Evolutionary conservation across 2,797 vertebrate genomes (phyloP), one percentile per base, ranked within the genome.

Genomic region (Anabas testudineus): DNA sequence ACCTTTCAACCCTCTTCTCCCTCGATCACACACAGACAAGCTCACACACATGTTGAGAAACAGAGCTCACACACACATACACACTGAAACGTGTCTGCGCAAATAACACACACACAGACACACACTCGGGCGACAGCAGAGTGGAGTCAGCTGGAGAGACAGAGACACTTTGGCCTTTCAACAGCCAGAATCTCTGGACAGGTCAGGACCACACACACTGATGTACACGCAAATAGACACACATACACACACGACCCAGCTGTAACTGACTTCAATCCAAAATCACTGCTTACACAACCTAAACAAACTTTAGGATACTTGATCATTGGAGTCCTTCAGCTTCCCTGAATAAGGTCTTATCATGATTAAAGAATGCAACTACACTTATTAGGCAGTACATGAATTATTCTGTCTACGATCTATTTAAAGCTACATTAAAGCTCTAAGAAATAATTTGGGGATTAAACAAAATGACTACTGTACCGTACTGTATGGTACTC

Each of bases 141-240:
- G 90, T 89, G 85, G 87, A 91, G 92, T 93, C 92, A 93, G 91
- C 93, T 93, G 93, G 85, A 89, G 87, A 91, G 90, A 78, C 83
- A 76, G 85, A 91, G 81, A 88, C 88, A 89, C 87, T 90, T 88
- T 90, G 87, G 89, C 84, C 87, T 93, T 92, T 94, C 91, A 93
- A 91, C 88, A 86, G 86, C 74, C 80, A 89, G 71, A 76, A 87
- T 90, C 88, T 87, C 87, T 86, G 86, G 91, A 90, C 90, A 90
- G 93, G 93, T 93, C 93, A 93, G 91, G 91, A 93, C 93, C 94
- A 94, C 93, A 93, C 94, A 94, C 91, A 93, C 65, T 59, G 78
- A 71, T 18, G 15, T 56, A 53, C 34, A 56, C 72, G 81, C 37
- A 80, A 49, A 78, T 77, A 78, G 9, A 19, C 57, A 69, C 87